Base-by-base conservation (phyloP, 2,797 vertebrate genomes). In the Aeoliscus strigatus region DNA sequence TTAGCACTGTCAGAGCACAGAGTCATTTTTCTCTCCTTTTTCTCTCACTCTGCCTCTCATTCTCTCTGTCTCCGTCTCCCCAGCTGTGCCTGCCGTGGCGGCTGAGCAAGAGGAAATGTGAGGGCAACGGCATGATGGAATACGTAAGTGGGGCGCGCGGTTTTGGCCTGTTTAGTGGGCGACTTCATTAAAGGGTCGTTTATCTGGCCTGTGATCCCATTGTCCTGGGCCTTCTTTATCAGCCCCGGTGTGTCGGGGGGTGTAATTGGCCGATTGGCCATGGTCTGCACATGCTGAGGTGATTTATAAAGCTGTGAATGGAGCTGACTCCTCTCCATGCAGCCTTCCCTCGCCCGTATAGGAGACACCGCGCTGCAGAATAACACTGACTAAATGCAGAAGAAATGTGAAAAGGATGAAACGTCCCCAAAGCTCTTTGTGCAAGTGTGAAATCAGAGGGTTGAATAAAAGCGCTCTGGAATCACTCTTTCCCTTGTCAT, bases 281-380 rank as follows among this genome's bases (percentile, higher is more conserved):
- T 85, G 87, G 86, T 94, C 94, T 83, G 81, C 79, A 50, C 87
- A 80, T 78, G 86, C 78, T 82, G 84, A 79, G 85, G 88, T 94
- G 94, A 97, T 98, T 96, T 97, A 99, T 97, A 96, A 96, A 93
- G 91, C 90, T 88, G 92, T 98, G 94, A 96, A 98, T 94, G 91
- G 92, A 80, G 52, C 76, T 88, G 87, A 88, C 88, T 90, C 83
- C 78, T 81, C 82, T 80, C 80, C 45, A 81, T 91, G 91, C 91
- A 90, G 87, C 81, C 80, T 88, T 88, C 87, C 56, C 63, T 89
- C 87, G 86, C 77, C 52, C 72, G 51, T 50, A 62, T 66, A 73
- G 74, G 71, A 75, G 75, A 71, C 80, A 71, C 75, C 24, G 80
- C 77, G 53, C 72, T 48, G 68, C 79, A 71, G 79, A 85, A 81